Conservation (phyloP, 2,113 vertebrate genomes). For the Microtus montanus region DNA sequence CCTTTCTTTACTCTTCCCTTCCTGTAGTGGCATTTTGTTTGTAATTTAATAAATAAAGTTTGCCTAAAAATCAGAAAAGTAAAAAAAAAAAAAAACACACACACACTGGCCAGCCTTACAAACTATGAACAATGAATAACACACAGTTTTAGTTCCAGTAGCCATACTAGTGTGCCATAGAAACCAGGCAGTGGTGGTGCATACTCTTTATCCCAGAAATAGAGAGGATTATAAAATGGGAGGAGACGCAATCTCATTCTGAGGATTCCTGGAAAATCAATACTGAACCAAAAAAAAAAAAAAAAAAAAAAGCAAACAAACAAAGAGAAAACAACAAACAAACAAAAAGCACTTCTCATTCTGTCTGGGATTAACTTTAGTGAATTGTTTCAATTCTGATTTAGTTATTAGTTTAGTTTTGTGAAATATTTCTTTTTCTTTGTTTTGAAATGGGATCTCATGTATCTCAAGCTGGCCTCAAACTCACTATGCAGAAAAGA, state of each 20-base stretch:
- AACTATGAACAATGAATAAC: no score
- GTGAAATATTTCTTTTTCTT: background rate
- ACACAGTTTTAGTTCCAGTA: no score
- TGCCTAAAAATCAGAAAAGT: no score
- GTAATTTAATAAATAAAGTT: no score
- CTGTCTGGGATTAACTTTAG: background rate
- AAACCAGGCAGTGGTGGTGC: no score
- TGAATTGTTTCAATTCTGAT: background rate
- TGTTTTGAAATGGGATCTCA: background rate
- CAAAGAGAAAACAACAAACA: background rate
- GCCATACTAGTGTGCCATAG: no score
- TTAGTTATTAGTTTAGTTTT: background rate
- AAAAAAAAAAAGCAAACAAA: background rate
- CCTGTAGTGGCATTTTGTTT: no score
- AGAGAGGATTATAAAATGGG: no score
- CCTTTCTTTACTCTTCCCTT: fast-evolving
- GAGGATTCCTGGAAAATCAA: background rate
- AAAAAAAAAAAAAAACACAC: no score
- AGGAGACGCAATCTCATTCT: no score
- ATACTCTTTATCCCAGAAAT: no score
- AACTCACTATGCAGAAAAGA: background rate
- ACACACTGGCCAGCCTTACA: no score
- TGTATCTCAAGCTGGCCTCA: background rate
- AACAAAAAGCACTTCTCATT: background rate
- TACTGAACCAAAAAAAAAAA: background rate